A percentile compares a stretch with the other conserved stretches of the same genome.
Evolutionary conservation across 2,113 vertebrate genomes (phyloP).

Genomic region (Hepsetus odoe): DNA sequence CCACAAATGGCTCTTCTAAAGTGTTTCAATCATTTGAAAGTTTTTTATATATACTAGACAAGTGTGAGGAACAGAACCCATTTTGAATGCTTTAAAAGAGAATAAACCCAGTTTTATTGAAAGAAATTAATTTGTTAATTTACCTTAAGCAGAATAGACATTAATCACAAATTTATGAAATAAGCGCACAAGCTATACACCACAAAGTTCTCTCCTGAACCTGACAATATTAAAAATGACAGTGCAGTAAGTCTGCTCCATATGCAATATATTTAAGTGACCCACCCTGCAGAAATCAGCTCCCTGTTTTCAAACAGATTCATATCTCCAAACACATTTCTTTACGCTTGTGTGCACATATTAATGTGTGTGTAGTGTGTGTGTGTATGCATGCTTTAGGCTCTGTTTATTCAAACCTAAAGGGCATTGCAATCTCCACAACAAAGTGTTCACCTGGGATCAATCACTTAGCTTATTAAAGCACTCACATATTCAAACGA

Average conservation of each 20-base stretch:
- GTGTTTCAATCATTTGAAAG: neutral
- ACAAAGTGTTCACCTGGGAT: slow-evolving; percentile 63
- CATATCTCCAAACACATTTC: slow-evolving; percentile 42
- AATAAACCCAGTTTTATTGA: neutral
- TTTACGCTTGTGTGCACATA: slow-evolving; percentile 1
- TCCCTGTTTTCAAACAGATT: slow-evolving; percentile 35
- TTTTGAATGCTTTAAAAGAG: neutral
- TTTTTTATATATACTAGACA: neutral
- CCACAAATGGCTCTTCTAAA: too few species aligned
- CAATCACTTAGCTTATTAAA: slow-evolving; percentile 65
- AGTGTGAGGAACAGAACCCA: neutral
- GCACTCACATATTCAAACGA: slow-evolving; percentile 58
- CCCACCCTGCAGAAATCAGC: slow-evolving; percentile 38
- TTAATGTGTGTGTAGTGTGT: neutral
- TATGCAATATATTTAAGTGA: slow-evolving; percentile 38
- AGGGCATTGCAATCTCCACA: slow-evolving; percentile 59
- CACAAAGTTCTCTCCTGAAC: slow-evolving; percentile 29
- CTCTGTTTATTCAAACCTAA: slow-evolving; percentile 60
- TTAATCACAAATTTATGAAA: slow-evolving; percentile 16
- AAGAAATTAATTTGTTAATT: neutral
- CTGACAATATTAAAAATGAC: slow-evolving; percentile 19
- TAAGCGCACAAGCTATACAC: neutral
- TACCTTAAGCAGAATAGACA: slow-evolving; percentile 12
- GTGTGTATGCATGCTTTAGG: slow-evolving; percentile 1
- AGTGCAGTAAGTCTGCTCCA: slow-evolving; percentile 2